A percentile compares a stretch with the other conserved stretches of the same genome.
phyloP scores from a whole-genome alignment of 2,113 vertebrate genomes.

The Ptilorrhoa leucosticta region DNA sequence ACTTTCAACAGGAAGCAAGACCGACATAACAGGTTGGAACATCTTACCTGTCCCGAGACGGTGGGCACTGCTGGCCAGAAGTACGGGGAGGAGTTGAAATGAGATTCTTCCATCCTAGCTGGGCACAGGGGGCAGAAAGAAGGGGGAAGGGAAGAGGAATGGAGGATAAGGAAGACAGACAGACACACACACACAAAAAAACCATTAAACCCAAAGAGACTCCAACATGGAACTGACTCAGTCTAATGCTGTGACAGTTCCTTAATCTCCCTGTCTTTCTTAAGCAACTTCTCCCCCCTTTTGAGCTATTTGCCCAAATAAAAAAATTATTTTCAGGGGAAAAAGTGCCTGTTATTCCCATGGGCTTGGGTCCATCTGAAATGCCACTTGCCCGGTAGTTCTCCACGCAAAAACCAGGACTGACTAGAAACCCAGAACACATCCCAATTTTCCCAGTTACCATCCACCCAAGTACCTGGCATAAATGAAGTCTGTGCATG shows the following conservation, averaged over 20 bases:
- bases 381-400: not conserved
- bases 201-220: not conserved
- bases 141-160: conserved; percentile 1
- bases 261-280: not conserved
- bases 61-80: conserved; percentile 96
- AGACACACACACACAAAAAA: conserved; percentile 17
- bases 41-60: conserved; percentile 90
- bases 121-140: conserved; percentile 63
- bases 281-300: not conserved
- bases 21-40: not conserved
- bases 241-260: conserved; percentile 27
- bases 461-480: not conserved
- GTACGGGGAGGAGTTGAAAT: conserved; percentile 97
- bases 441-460: not conserved
- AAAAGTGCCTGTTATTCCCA: not conserved
- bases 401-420: not conserved
- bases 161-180: conserved; percentile 13
- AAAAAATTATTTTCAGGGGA: not conserved
- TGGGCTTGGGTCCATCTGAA: not conserved
- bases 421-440: not conserved
- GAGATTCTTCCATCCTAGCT: conserved; percentile 99
- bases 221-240: conserved; percentile 33
- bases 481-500: not conserved
- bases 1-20: not conserved
- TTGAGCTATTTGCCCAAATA: not conserved